Base-by-base conservation (phyloP, 2,113 vertebrate species). In the Diphyllodes magnificus region DNA sequence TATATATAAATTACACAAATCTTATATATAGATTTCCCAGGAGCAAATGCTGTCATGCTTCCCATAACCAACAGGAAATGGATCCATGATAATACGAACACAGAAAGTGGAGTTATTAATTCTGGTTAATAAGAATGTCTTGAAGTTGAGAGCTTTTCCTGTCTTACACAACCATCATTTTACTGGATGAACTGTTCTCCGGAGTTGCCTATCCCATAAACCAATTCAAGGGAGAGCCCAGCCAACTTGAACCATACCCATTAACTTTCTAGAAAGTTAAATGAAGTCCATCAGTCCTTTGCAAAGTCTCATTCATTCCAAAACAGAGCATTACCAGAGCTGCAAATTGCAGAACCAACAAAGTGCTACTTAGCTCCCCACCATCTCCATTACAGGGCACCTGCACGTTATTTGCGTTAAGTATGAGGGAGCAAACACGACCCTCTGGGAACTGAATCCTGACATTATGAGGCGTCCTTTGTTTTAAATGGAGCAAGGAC, bases 361-460 rank as follows among this genome's bases (percentile, higher is more conserved):
- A 85, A 57, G 18, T 13, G 8, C 45, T 80, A 27, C 22, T 57
- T 44, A 63, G 25, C 5, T 79, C 25, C 45, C 17, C 35, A 56
- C 12, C 12, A 12, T 24, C 56, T 69, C 22, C 39, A 3, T 44
- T 7, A 20, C 33, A 22, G 27, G 6, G 42, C 16, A 33, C 2
- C 8, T 1, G 2, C 2, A 1, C 7, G 10, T 39, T 51, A 42
- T 42, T 50, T 51, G 4, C 49, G 7, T 14, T 47, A 13, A 60
- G 3, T 7, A 3, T 30, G 6, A 88, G 23, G 21, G 37, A 68
- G 14, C 56, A 23, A 35, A 42, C 1, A 0, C 2, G 2, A 71
- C 7, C 33, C 23, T 42, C 57, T 71, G 5, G 18, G 35, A 86
- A 51, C 15, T n/a, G 37, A 88, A 45, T 40, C 24, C 30, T 68